Conservation (phyloP, 30 jellyfish, hydroid and myxozoan genomes). For the Turritopsis dohrnii region DNA sequence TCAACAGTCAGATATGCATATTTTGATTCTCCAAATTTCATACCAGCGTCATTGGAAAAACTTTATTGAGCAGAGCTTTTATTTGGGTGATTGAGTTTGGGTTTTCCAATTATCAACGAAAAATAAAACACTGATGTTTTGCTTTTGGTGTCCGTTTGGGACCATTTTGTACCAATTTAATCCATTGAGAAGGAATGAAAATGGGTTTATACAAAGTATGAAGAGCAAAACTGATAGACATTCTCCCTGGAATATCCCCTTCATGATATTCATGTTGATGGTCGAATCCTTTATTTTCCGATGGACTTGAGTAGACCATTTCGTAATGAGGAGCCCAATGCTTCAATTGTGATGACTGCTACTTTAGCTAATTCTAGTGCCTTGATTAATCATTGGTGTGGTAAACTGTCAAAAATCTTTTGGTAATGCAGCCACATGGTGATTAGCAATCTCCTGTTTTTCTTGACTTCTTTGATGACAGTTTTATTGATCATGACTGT, state of each 20-base stretch:
- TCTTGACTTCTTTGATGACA: constrained; percentile 1
- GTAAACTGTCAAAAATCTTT: constrained; percentile 10
- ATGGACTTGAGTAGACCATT: constrained; percentile 16
- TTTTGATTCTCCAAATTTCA: constrained; percentile 5
- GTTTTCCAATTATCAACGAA: constrained; percentile 8
- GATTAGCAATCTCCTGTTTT: constrained; percentile 3
- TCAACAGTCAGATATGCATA: background rate
- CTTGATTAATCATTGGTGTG: constrained; percentile 14
- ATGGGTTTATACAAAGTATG: background rate
- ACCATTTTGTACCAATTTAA: constrained; percentile 2
- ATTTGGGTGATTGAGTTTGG: constrained; percentile 11
- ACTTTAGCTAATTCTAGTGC: constrained; percentile 7
- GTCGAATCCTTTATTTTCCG: background rate
- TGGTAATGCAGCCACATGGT: constrained; percentile 23
- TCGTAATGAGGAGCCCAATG: background rate
- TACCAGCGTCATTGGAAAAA: constrained; percentile 7
- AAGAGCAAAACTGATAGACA: constrained; percentile 15
- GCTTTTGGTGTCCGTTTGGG: constrained; percentile 13
- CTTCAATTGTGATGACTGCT: background rate
- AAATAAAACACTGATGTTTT: background rate
- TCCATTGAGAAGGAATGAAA: constrained; percentile 15
- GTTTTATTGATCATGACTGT: constrained; percentile 18
- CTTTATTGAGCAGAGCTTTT: background rate
- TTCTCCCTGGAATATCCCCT: constrained; percentile 20
- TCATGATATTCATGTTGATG: background rate